Base-by-base conservation (phyloP, 2,113 vertebrate species). In the Toxotes jaculatrix region DNA sequence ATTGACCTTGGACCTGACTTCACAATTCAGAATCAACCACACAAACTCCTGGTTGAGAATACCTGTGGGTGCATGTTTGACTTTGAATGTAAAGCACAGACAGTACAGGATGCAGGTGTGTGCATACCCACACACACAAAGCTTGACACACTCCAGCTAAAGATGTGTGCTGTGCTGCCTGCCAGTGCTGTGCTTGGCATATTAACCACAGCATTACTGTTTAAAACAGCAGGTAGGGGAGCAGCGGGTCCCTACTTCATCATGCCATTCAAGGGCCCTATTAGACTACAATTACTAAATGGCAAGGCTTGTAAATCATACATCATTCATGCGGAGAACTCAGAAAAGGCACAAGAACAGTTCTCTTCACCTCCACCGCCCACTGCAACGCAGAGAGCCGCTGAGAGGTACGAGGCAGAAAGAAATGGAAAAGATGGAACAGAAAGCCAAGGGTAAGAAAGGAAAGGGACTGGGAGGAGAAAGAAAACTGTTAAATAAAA, bases 211-310 rank as follows among this genome's bases (percentile, higher is more conserved):
- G 80, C 74, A 92, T 92, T 91, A 91, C 77, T 88, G 93, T 89
- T 87, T 89, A 86, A 94, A 92, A 82, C 92, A 92, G 92, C 91
- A 89, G 89, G 93, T 87, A 85, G 62, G 66, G 83, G 84, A 85
- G 81, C 88, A 91, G 91, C 71, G 40, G 87, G 85, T 70, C 82
- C 77, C 82, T 81, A 92, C 93, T 94, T 94, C 92, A 92, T 92
- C 87, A 93, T 86, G 82, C 85, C 80, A 92, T 94, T 94, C 92
- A 91, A 89, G 88, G 81, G 77, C 85, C 86, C 93, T 91, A 94
- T 95, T 94, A 95, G 86, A 79, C 89, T 85, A 93, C 91, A 94
- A 94, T 94, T 94, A 93, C 90, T 92, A 92, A 93, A 94, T 92
- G 92, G 90, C 89, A 93, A 90, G 81, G 84, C 89, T 92, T 91